Evolutionary conservation across 2,797 vertebrate species (phyloP).

Genomic region (Chloroceryle amazona): DNA sequence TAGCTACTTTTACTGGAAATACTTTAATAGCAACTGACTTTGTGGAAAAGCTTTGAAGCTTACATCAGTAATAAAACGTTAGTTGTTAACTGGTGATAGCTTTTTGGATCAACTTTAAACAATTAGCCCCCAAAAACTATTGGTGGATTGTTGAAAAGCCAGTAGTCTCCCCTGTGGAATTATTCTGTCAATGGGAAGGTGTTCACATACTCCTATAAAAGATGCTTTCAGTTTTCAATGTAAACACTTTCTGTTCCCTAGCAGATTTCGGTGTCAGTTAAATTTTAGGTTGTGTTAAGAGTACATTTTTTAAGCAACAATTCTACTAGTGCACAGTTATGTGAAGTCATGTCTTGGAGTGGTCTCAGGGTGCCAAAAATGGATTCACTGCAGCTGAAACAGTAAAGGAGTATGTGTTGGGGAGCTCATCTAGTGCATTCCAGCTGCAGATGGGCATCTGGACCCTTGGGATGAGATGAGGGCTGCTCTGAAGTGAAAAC

Average conservation of each 20-base stretch:
- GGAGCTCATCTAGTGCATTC: not conserved
- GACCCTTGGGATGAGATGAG: not conserved
- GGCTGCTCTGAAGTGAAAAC: not conserved
- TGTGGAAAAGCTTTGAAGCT: constrained; percentile 5
- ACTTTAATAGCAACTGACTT: constrained; percentile 29
- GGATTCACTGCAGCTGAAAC: not conserved
- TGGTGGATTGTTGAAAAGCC: not conserved
- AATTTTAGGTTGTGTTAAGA: not conserved
- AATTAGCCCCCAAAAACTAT: not conserved
- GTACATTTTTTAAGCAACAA: not conserved
- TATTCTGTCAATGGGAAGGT: not conserved
- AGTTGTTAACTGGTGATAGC: not conserved
- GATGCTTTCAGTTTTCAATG: not conserved
- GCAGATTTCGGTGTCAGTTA: not conserved
- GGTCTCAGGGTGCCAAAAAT: not conserved
- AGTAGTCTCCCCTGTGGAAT: not conserved
- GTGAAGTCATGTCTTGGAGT: not conserved
- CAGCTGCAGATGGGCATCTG: not conserved
- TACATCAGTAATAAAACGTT: not conserved
- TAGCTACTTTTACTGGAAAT: constrained; percentile 48
- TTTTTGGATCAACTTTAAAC: constrained; percentile 37
- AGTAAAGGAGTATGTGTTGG: accelerated
- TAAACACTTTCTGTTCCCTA: not conserved
- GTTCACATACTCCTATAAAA: not conserved
- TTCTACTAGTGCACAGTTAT: not conserved